Evolutionary conservation across 92 coral and sea anemone species (phyloP), one percentile per base, ranked within the genome.

Genomic region (Siderastrea siderea): DNA sequence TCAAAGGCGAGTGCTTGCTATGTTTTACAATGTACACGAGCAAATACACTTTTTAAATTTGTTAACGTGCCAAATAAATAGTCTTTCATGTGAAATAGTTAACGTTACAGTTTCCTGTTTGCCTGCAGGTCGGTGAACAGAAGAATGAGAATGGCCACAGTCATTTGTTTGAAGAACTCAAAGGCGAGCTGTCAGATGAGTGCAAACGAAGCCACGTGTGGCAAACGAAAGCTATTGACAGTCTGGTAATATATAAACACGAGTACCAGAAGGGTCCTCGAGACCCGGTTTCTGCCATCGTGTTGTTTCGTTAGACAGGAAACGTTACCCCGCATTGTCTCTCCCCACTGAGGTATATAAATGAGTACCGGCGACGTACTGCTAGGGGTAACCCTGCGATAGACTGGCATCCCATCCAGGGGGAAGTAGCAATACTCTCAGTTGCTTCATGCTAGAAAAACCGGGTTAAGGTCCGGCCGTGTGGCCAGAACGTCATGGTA

Each of bases 141-240:
- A 94, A 90, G 76, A 86, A 80, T 47, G 89, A 94, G 15, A 93
- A 93, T 26, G 96, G 94, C 43, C 98, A 96, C 80, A 92, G 96
- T 57, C 93, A 93, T 62, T 72, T 98, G 75, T 98, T 98, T 91
- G 97, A 96, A 14, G 93, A 92, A 9, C 82, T 98, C 47, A 98
- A 98, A 86, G 82, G 92, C 3, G 93, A 93, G 44, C 93, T 98
- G 7, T 91, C 96, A 10, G 85, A 73, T 48, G 96, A 98, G 75
- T 98, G 99, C 77, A 96, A 90, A 51, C 77, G 90, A 51, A 96
- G 96, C 71, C 99, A 98, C 71, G 93, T 90, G 52, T 98, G 99
- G 99, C 98, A 96, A 45, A 92, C 96, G 10, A 96, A 95, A 87
- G 98, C 99, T 13, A 91, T 88, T 7, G 98, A 98, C 72, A 98